phyloP scores from a whole-genome alignment of 2,113 vertebrate species.

The Mormyrus lacerda region DNA sequence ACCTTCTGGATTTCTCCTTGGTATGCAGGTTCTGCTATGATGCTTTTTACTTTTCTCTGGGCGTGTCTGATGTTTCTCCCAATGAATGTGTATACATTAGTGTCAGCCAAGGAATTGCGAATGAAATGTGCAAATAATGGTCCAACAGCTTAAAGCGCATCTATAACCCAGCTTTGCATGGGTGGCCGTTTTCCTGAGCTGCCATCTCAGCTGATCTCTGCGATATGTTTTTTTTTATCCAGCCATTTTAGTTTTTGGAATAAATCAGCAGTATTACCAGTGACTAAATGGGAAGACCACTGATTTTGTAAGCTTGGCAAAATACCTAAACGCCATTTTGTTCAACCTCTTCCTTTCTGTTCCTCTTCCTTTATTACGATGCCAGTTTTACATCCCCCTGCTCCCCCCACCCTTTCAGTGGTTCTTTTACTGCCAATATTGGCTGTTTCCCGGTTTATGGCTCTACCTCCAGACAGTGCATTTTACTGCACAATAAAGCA shows the following conservation, averaged over 20 bases:
- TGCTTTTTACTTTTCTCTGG: not conserved
- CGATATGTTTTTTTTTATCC: not conserved
- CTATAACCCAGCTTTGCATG: not conserved
- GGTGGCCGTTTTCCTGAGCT: not conserved
- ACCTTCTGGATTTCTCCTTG: not conserved
- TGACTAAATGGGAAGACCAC: not conserved
- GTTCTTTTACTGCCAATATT: not conserved
- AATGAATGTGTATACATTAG: not conserved
- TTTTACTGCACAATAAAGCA: not conserved
- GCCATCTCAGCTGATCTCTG: not conserved
- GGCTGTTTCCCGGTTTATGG: not conserved
- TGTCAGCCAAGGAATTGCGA: not conserved
- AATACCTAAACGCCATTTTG: not conserved
- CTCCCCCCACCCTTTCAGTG: not conserved
- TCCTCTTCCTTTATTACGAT: not conserved
- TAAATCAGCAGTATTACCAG: not conserved
- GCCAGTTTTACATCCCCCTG: not conserved
- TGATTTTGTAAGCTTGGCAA: not conserved
- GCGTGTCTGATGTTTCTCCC: not conserved
- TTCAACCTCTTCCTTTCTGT: not conserved
- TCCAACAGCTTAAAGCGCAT: not conserved
- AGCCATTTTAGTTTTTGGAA: not conserved
- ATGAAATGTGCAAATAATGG: not conserved
- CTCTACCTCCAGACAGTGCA: not conserved
- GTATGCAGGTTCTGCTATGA: not conserved